Percentiles rank a stretch among this genome's conserved stretches.
Evolutionary conservation across 2,888 invertebrate genomes (phyloP).

Genomic region (Amblyteles armatorius): DNA sequence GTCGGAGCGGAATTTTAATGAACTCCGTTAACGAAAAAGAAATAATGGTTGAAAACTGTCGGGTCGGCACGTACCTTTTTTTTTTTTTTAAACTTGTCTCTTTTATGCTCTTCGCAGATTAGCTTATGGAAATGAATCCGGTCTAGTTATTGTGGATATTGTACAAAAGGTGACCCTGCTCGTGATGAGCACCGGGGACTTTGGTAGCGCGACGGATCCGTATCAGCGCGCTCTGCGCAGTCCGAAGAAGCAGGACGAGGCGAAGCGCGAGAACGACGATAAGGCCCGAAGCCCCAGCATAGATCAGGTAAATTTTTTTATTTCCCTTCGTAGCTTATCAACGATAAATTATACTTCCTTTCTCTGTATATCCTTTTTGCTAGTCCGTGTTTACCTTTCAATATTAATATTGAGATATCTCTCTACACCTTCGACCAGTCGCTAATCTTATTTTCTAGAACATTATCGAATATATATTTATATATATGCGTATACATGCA

Average conservation of each 20-base stretch:
- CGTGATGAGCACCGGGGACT: conserved; percentile 95
- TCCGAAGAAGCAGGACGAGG: conserved; percentile 87
- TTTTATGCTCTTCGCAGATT: conserved; percentile 87
- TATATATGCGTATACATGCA: conserved; percentile 53
- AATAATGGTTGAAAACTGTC: neutral
- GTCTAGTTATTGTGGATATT: conserved; percentile 97
- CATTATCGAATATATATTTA: neutral
- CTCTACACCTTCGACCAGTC: conserved; percentile 55
- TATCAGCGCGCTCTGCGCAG: conserved; percentile 93
- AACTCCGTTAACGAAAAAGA: conserved; percentile 1
- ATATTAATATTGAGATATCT: conserved; percentile 61
- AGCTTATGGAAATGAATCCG: conserved; percentile 98
- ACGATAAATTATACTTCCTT: conserved; percentile 52
- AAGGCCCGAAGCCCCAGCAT: conserved; percentile 94
- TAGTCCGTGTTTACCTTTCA: conserved; percentile 69
- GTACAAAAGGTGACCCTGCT: conserved; percentile 95
- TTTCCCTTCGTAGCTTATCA: conserved; percentile 19
- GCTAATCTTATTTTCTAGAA: conserved; percentile 55
- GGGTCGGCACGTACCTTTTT: neutral
- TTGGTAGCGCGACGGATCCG: conserved; percentile 95
- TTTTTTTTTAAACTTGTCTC: neutral
- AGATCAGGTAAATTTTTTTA: conserved; percentile 91
- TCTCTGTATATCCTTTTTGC: conserved; percentile 67
- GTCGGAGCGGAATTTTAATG: conserved; percentile 31
- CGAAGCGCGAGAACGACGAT: conserved; percentile 82